These are phyloP conservation scores for Chloebia gouldiae DNA, from an alignment of 2,113 vertebrate genomes.

Conservation along the genomic window DNA sequence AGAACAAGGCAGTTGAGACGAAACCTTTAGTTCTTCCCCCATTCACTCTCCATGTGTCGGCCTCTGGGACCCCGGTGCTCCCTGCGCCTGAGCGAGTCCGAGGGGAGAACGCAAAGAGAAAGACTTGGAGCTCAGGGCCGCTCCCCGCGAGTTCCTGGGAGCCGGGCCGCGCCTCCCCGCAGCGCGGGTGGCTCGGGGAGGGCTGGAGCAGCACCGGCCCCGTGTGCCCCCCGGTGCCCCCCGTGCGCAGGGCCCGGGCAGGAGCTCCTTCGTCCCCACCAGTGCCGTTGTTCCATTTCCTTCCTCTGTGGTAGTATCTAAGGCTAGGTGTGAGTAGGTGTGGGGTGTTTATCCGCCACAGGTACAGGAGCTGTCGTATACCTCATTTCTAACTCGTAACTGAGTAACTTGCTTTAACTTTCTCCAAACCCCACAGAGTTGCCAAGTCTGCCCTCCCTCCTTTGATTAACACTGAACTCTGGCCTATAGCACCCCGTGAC, in stretches of 20 bases:
- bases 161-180: neutral
- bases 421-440: conserved; percentile 83
- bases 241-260: neutral
- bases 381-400: conserved; percentile 95
- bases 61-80: neutral
- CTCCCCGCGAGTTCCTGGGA: neutral
- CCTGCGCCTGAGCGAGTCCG: neutral
- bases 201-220: neutral
- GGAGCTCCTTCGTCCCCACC: neutral
- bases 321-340: conserved; percentile 76
- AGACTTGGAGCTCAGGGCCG: neutral
- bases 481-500: conserved; percentile 79
- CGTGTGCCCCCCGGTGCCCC: neutral
- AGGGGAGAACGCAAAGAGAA: neutral
- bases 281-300: conserved; percentile 59
- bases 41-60: neutral
- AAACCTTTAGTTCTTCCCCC: conserved; percentile 1
- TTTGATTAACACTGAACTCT: conserved; percentile 69
- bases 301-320: conserved; percentile 61
- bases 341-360: conserved; percentile 72
- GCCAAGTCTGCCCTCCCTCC: conserved; percentile 81
- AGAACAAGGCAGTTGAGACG: conserved; percentile 4
- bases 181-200: fast-evolving
- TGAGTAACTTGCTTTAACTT: conserved; percentile 91
- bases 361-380: conserved; percentile 89